A percentile compares a stretch with the other conserved stretches of the same genome.
Evolutionary conservation across 2,113 vertebrate genomes (phyloP).

Genomic region (Lophura nycthemera): DNA sequence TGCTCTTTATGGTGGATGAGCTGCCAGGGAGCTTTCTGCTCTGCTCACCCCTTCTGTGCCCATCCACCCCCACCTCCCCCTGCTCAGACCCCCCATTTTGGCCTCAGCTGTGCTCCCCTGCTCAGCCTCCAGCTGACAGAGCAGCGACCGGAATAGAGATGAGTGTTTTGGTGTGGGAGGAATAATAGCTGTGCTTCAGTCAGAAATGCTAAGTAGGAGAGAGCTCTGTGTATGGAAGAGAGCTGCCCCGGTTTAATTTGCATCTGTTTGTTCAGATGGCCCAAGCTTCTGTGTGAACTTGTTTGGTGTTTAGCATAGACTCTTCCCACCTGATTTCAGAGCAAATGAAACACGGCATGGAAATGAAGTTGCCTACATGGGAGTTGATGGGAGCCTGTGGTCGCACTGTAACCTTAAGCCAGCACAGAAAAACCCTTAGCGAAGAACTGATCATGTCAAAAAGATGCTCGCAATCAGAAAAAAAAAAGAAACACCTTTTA

Average conservation of each 20-base stretch:
- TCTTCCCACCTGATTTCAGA: not conserved
- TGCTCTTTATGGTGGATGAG: not conserved
- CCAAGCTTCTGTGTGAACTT: not conserved
- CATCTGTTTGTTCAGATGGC: not conserved
- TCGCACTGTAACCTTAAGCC: accelerated
- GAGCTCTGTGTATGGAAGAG: not conserved
- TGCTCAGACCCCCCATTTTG: accelerated
- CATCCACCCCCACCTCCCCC: not conserved
- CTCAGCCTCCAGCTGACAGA: not conserved
- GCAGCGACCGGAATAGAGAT: accelerated
- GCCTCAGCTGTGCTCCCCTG: not conserved
- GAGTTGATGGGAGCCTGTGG: not conserved
- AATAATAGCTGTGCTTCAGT: not conserved
- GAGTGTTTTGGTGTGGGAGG: not conserved
- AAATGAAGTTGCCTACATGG: not conserved
- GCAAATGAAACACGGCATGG: not conserved
- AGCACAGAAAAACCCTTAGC: not conserved
- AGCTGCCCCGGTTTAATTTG: not conserved
- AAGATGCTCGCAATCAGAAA: not conserved
- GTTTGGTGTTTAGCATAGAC: not conserved
- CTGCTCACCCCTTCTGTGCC: not conserved
- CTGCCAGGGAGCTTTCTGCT: not conserved
- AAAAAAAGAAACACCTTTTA: slow-evolving; percentile 61
- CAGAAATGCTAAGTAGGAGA: not conserved
- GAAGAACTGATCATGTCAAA: not conserved